Evolutionary conservation across 2,888 invertebrate genomes (phyloP), one percentile per base, ranked within the genome.

Genomic region (Hofmannophila pseudospretella): DNA sequence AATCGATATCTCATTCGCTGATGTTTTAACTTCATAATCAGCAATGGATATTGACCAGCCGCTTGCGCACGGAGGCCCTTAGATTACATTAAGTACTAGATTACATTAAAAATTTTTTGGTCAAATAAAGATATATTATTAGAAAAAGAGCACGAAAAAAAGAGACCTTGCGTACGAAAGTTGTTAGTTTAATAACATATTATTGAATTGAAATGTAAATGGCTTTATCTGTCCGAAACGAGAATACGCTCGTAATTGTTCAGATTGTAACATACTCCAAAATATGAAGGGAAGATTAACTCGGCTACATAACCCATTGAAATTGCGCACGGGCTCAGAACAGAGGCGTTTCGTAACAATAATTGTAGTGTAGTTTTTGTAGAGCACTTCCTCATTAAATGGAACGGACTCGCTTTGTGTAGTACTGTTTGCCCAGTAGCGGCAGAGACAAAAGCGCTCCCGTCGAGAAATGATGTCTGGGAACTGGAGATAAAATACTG

Each of bases 311-410:
- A 58, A 59, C 54, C 48, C 55, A 56, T 66, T 61, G 56, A 59
- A 60, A 68, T 67, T 67, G 60, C 51, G 54, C 58, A 54, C 38
- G 10, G 9, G 47, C 45, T 45, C 51, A 49, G 46, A 59, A 54
- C 46, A 47, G 54, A 29, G 54, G 51, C 49, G 67, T 77, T 77
- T 68, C 64, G 67, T 72, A 75, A 79, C 63, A 59, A 70, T 74
- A 75, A 77, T 74, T 67, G 67, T 58, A 52, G 52, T 56, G 58
- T 64, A 61, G 68, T 72, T 75, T 78, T 82, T 82, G 72, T 85
- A 69, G 84, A 79, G 71, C 82, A 76, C 72, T 85, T 84, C 84
- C 84, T 84, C 74, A 80, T 86, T 84, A 80, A 72, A 71, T 54
- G 58, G 65, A 61, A 61, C 70, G 64, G 64, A 59, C 60, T 51